A percentile compares a stretch with the other conserved stretches of the same genome.
Evolutionary conservation across 2,113 vertebrate species (phyloP).

Genomic region (Chiloscyllium plagiosum): DNA sequence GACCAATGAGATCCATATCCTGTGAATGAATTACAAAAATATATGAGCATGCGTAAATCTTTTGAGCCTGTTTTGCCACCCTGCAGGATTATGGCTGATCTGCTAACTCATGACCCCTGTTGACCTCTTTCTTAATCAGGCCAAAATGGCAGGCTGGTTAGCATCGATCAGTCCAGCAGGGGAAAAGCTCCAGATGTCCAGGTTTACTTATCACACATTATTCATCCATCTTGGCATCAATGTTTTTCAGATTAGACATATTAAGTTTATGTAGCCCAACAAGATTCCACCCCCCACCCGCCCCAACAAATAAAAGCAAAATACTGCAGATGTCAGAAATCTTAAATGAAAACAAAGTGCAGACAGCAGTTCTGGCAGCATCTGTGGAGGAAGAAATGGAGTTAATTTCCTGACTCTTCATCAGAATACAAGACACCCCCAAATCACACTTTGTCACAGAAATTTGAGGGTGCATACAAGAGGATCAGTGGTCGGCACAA

Average conservation of each 20-base stretch:
- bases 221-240: neutral
- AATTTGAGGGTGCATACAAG: too few relatives aligned
- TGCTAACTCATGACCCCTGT: neutral
- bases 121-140: neutral
- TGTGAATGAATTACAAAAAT: too few relatives aligned
- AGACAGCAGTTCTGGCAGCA: too few relatives aligned
- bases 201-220: neutral
- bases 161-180: neutral
- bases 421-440: too few relatives aligned
- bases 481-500: too few relatives aligned
- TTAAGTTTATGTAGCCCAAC: neutral
- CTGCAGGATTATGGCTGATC: neutral
- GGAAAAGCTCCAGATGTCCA: neutral
- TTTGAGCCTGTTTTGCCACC: neutral
- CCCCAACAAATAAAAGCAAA: neutral
- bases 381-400: too few relatives aligned
- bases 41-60: too few relatives aligned
- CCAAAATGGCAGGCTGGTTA: neutral
- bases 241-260: neutral
- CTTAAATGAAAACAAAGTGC: too few relatives aligned
- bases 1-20: too few relatives aligned
- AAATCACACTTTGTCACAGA: too few relatives aligned
- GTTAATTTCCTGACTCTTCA: too few relatives aligned
- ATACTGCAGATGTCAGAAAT: too few relatives aligned
- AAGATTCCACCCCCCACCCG: neutral